Percentiles rank a stretch among this genome's conserved stretches.
Conservation (phyloP, 2,113 vertebrate species). For the Aegypius monachus region DNA sequence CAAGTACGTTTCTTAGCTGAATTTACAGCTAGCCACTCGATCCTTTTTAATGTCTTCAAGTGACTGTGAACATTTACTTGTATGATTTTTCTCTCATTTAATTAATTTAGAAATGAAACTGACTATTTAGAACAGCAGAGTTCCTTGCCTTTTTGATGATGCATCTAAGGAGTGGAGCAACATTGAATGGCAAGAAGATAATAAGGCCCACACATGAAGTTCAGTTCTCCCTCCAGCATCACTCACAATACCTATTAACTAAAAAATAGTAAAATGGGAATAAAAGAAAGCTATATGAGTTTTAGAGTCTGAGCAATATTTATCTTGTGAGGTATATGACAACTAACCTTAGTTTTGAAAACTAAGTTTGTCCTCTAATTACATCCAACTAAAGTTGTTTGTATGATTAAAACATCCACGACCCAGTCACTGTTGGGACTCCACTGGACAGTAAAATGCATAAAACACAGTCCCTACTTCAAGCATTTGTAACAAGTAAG, state of each 20-base stretch:
- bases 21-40: conserved; percentile 5
- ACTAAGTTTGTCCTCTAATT: background rate
- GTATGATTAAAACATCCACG: background rate
- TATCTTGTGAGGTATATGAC: background rate
- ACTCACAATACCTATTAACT: background rate
- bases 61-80: background rate
- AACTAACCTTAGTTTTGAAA: background rate
- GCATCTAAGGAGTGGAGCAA: background rate
- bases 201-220: background rate
- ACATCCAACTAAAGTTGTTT: background rate
- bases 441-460: background rate
- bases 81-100: conserved; percentile 14
- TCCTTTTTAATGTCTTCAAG: background rate
- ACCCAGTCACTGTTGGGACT: background rate
- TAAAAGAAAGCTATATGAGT: background rate
- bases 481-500: background rate
- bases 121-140: background rate
- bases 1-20: background rate
- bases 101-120: conserved; percentile 24
- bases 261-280: background rate
- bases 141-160: background rate
- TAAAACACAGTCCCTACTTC: background rate
- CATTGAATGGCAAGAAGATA: background rate
- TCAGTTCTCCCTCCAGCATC: background rate
- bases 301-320: background rate